A percentile compares a stretch with the other conserved stretches of the same genome.
Evolutionary conservation across 2,113 vertebrate genomes (phyloP).

Genomic region (Lepus timidus): DNA sequence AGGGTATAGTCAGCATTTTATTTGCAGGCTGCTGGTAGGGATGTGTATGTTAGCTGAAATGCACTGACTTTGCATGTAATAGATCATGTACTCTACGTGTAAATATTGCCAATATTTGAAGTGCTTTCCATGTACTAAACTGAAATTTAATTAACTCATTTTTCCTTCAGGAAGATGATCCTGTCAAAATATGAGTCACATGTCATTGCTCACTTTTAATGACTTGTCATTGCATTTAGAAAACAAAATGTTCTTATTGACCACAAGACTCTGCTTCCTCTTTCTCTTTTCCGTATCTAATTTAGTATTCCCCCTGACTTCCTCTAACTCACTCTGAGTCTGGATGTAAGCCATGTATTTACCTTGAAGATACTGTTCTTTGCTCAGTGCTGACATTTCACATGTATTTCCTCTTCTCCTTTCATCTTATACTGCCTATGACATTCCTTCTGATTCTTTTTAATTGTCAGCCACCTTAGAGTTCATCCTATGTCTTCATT

Average conservation of each 20-base stretch:
- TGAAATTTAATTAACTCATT: not conserved
- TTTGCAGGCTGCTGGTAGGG: not conserved
- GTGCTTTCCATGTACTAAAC: not conserved
- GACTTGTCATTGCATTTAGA: not conserved
- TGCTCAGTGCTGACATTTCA: not conserved
- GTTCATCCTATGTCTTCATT: not conserved
- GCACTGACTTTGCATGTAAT: not conserved
- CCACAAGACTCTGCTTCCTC: not conserved
- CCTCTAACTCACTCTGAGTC: not conserved
- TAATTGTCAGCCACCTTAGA: not conserved
- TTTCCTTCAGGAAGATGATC: not conserved
- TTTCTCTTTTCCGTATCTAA: not conserved
- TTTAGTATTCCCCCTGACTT: not conserved
- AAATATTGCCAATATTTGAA: constrained; percentile 19
- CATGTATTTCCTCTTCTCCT: not conserved
- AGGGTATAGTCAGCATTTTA: not conserved
- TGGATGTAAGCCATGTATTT: not conserved
- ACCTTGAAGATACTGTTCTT: not conserved
- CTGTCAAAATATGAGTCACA: not conserved
- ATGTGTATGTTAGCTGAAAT: not conserved
- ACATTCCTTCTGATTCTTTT: not conserved
- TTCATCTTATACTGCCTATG: not conserved
- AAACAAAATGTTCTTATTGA: not conserved
- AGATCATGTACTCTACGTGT: not conserved
- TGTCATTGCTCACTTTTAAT: not conserved